phyloP scores from a whole-genome alignment of 2,113 vertebrate species.

The Ophiodon elongatus region DNA sequence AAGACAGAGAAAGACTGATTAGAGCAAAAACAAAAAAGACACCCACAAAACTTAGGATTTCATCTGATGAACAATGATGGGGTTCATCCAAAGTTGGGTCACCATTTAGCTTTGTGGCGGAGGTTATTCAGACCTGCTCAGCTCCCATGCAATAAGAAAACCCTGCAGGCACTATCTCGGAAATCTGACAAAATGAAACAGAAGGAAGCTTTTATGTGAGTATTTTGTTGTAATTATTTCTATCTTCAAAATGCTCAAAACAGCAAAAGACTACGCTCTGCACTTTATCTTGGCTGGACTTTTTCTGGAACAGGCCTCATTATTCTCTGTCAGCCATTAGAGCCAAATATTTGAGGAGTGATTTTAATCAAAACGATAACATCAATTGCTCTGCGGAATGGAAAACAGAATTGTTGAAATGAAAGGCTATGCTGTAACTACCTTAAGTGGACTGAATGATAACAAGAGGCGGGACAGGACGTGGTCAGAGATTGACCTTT shows the following conservation, averaged over 20 bases:
- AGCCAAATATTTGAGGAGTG: conserved; percentile 65
- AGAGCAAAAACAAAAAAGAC: conserved; percentile 7
- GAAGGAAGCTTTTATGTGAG: conserved; percentile 78
- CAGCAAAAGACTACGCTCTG: conserved; percentile 59
- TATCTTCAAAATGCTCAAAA: conserved; percentile 73
- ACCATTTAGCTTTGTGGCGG: conserved; percentile 17
- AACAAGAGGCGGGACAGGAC: conserved; percentile 50
- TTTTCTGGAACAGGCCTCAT: conserved; percentile 66
- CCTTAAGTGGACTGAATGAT: conserved; percentile 57
- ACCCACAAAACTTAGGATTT: neutral
- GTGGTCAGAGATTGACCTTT: conserved; percentile 69
- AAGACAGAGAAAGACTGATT: conserved; percentile 51
- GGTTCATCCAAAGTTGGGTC: conserved; percentile 51
- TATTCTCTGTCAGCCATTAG: conserved; percentile 77
- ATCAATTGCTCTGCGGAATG: conserved; percentile 71
- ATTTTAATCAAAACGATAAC: conserved; percentile 79
- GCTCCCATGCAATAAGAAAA: conserved; percentile 51
- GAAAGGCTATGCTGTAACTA: conserved; percentile 58
- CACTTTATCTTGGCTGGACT: conserved; percentile 76
- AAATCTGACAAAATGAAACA: conserved; percentile 73
- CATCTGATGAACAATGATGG: conserved; percentile 29
- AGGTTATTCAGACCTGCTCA: conserved; percentile 48
- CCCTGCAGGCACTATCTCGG: conserved; percentile 67
- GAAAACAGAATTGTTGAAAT: conserved; percentile 75
- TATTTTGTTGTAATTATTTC: conserved; percentile 79